phyloP scores from a whole-genome alignment of 35 echinoderm and acorn worm species.

The Apostichopus californicus region DNA sequence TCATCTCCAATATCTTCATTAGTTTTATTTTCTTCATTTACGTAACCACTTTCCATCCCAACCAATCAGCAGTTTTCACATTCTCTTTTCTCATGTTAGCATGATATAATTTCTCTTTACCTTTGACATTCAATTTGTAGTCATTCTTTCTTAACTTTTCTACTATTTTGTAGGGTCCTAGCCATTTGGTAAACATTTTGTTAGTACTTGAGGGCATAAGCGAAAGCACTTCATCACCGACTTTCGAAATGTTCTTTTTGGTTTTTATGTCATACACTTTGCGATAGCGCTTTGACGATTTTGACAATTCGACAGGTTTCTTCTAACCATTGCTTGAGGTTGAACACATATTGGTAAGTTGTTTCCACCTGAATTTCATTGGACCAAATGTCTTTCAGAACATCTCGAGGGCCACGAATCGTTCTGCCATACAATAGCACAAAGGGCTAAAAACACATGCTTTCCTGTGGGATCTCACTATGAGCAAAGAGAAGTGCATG shows the following conservation, averaged over 20 bases:
- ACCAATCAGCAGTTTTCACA: too few relatives aligned
- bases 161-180: conserved; percentile 50
- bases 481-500: conserved; percentile 53
- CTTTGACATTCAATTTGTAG: conserved; percentile 28
- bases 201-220: conserved; percentile 41
- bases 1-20: too few relatives aligned
- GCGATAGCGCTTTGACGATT: conserved; percentile 1
- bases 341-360: conserved; percentile 49
- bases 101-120: conserved; percentile 54
- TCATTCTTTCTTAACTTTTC: not conserved
- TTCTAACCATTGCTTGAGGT: conserved; percentile 41
- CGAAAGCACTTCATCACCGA: conserved; percentile 33
- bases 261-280: conserved; percentile 31
- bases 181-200: conserved; percentile 54
- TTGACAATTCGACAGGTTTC: conserved; percentile 41
- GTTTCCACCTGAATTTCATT: conserved; percentile 19
- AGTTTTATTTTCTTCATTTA: too few relatives aligned
- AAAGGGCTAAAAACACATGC: conserved; percentile 43
- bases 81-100: conserved; percentile 25
- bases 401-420: not conserved
- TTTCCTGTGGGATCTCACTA: conserved; percentile 43
- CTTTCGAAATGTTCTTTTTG: conserved; percentile 29
- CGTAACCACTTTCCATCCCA: too few relatives aligned
- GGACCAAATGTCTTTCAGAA: conserved; percentile 31
- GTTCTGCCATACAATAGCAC: conserved; percentile 44